Evolutionary conservation across 2,113 vertebrate species (phyloP).

Genomic region (Recurvirostra avosetta): DNA sequence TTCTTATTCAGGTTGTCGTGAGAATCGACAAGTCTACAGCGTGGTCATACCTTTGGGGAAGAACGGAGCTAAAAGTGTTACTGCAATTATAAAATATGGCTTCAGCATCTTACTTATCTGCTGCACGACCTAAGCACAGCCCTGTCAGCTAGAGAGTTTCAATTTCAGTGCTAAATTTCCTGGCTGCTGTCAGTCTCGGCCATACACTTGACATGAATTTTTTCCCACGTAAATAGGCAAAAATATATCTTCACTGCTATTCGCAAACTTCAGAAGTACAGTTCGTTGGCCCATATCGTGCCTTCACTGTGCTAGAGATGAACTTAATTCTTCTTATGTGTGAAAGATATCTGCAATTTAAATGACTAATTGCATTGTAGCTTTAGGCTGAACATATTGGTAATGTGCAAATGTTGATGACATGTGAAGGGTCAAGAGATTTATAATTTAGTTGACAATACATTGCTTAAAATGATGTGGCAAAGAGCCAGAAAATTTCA

Average conservation of each 20-base stretch:
- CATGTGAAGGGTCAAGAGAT: conserved; percentile 70
- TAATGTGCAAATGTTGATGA: conserved; percentile 59
- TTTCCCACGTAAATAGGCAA: neutral
- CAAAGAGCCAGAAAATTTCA: conserved; percentile 71
- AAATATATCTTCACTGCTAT: conserved; percentile 45
- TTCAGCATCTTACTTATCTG: neutral
- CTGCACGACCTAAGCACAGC: neutral
- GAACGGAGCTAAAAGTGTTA: neutral
- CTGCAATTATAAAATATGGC: neutral
- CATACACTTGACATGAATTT: neutral
- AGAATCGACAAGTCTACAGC: neutral
- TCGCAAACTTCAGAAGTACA: conserved; percentile 19
- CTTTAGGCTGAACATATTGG: conserved; percentile 70
- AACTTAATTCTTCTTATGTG: conserved; percentile 59
- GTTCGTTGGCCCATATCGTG: neutral
- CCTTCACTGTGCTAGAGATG: neutral
- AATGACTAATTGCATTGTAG: conserved; percentile 70
- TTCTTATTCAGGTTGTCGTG: neutral
- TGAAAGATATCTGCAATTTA: conserved; percentile 69
- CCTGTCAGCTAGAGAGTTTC: neutral
- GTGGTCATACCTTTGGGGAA: neutral
- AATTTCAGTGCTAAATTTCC: neutral
- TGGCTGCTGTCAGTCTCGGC: conserved; percentile 44
- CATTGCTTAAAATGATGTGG: conserved; percentile 66
- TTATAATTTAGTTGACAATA: conserved; percentile 68